phyloP scores from a whole-genome alignment of 2,797 vertebrate genomes.

The Eospalax fontanierii region DNA sequence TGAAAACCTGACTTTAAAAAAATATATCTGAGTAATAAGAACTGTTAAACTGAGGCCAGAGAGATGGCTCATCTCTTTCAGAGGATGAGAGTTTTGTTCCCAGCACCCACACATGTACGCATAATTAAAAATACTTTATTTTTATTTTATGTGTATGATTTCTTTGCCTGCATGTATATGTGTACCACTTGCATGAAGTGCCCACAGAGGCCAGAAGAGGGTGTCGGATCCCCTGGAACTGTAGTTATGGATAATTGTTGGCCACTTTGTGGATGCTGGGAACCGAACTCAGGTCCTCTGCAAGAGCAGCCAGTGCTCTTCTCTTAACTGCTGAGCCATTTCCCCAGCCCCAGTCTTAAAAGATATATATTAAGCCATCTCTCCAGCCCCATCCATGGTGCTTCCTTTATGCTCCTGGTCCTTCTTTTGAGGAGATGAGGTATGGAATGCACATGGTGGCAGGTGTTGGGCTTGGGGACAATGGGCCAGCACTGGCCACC shows the following conservation, averaged over 20 bases:
- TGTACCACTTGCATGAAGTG: too few species aligned
- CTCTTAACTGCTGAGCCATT: neutral
- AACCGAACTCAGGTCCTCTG: neutral
- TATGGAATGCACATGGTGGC: too few species aligned
- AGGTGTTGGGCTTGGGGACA: fast-evolving
- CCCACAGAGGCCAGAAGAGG: too few species aligned
- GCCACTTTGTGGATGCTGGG: neutral
- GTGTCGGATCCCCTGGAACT: too few species aligned
- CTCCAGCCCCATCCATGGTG: neutral
- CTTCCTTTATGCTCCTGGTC: neutral
- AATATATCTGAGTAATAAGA: slow-evolving; percentile 50
- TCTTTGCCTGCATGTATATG: too few species aligned
- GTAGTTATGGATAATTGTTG: too few species aligned
- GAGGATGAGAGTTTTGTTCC: neutral
- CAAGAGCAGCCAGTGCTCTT: neutral
- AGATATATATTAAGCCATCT: too few species aligned
- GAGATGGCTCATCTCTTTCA: neutral
- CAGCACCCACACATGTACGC: neutral
- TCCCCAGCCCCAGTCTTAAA: neutral
- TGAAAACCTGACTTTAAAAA: slow-evolving; percentile 38
- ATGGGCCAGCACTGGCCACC: neutral
- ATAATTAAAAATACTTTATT: too few species aligned
- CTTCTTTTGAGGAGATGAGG: neutral
- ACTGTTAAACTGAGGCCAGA: neutral
- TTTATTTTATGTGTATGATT: too few species aligned